Evolutionary conservation across 2,797 vertebrate species (phyloP).

Genomic region (Steatocranus sp.): DNA sequence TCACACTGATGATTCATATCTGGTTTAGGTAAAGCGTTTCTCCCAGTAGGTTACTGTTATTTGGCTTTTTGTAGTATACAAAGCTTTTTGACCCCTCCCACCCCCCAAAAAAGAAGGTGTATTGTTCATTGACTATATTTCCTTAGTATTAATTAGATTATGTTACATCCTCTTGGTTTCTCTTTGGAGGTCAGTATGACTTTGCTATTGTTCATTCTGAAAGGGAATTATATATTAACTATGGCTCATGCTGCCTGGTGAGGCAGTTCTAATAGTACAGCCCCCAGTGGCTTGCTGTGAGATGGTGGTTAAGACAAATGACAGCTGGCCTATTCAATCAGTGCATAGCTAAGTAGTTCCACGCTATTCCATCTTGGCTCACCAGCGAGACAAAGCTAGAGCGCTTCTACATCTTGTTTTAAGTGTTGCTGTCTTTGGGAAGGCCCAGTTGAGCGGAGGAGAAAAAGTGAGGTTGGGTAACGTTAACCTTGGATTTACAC

Average conservation of each 20-base stretch:
- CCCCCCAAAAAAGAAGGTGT: background rate
- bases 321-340: conserved; percentile 65
- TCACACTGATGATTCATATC: background rate
- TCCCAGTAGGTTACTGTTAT: background rate
- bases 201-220: conserved; percentile 53
- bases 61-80: background rate
- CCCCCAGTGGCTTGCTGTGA: conserved; percentile 45
- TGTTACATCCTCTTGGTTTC: background rate
- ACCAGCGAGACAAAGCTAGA: conserved; percentile 7
- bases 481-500: background rate
- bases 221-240: conserved; percentile 45
- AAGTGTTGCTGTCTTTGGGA: background rate
- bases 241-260: conserved; percentile 23
- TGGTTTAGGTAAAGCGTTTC: background rate
- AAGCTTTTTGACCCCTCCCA: background rate
- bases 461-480: background rate
- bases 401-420: conserved; percentile 23
- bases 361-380: conserved; percentile 29
- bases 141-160: background rate
- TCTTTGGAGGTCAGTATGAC: conserved; percentile 34
- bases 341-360: conserved; percentile 53
- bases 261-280: conserved; percentile 47
- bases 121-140: background rate
- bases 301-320: conserved; percentile 57
- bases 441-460: background rate